A percentile compares a stretch with the other conserved stretches of the same genome.
Evolutionary conservation across 2,797 vertebrate species (phyloP).

Genomic region (Micromesistius poutassou): DNA sequence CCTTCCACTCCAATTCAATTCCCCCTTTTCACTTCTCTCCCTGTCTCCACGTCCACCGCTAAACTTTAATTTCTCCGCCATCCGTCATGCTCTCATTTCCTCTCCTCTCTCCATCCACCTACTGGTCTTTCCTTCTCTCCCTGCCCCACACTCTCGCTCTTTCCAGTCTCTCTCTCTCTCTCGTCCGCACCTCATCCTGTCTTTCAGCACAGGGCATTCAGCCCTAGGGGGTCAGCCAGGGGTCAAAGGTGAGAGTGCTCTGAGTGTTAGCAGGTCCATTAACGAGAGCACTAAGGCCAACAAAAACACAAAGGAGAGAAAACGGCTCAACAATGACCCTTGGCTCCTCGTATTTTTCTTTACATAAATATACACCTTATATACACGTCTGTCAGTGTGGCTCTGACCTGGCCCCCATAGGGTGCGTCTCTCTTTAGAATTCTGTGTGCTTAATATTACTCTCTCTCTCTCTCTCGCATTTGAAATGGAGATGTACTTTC

Average conservation of each 20-base stretch:
- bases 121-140: background rate
- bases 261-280: constrained; percentile 69
- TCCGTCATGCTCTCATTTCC: background rate
- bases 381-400: background rate
- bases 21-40: background rate
- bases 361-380: background rate
- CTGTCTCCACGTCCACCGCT: background rate
- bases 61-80: background rate
- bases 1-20: background rate
- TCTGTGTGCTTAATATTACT: background rate
- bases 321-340: constrained; percentile 40
- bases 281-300: constrained; percentile 45
- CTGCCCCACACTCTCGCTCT: constrained; percentile 18
- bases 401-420: background rate
- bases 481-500: background rate
- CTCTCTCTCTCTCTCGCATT: constrained; percentile 9
- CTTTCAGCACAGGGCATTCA: constrained; percentile 69
- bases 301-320: constrained; percentile 54
- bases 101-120: background rate
- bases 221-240: constrained; percentile 60
- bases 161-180: constrained; percentile 9
- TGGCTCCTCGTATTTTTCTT: background rate
- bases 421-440: background rate
- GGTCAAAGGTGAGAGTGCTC: constrained; percentile 66
- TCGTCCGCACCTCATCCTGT: constrained; percentile 35